Evolutionary conservation across 2,113 vertebrate species (phyloP), one percentile per base, ranked within the genome.

Genomic region (Siniperca chuatsi): DNA sequence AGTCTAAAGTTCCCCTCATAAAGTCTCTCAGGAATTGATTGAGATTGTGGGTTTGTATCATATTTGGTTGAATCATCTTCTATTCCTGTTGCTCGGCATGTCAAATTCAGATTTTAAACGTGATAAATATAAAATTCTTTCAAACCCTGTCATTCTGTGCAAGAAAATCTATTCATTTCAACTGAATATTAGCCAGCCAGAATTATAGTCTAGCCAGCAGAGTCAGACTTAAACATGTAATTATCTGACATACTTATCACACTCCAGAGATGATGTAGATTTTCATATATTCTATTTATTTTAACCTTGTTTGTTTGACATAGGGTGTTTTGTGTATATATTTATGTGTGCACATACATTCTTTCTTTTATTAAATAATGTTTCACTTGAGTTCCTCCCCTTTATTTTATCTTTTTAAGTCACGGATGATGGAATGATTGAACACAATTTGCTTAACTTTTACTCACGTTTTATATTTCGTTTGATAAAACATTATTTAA

Each of bases 151-250:
- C 16, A 50, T n/a, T 21, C 46, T 52, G 54, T 21, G 4, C 1
- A 29, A 21, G 18, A 25, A 25, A 37, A n/a, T 29, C 3, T 20
- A 60, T 50, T 29, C 12, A 15, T 55, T 73, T 58, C 44, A 52
- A 2, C 50, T 75, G 2, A 75, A 65, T 10, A 42, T 2, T 29
- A 29, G 29, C 29, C 29, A 29, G 29, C 29, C 29, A 29, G 29
- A 29, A 29, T 29, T 29, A 29, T 29, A 29, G 29, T 50, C 23
- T 44, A 8, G 8, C 46, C 54, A 13, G 37, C 72, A 11, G 13
- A 69, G 11, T 35, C 42, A 3, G 3, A 70, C 35, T 37, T 20
- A 21, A 79, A 83, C 52, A 42, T 75, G 42, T 76, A 71, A 82
- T 85, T 75, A 79, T 82, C 50, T 50, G 16, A n/a, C 71, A 42